These are phyloP conservation scores for Pentalonia nigronervosa DNA, from an alignment of 1,140 invertebrate genomes.

Conservation along the genomic window DNA sequence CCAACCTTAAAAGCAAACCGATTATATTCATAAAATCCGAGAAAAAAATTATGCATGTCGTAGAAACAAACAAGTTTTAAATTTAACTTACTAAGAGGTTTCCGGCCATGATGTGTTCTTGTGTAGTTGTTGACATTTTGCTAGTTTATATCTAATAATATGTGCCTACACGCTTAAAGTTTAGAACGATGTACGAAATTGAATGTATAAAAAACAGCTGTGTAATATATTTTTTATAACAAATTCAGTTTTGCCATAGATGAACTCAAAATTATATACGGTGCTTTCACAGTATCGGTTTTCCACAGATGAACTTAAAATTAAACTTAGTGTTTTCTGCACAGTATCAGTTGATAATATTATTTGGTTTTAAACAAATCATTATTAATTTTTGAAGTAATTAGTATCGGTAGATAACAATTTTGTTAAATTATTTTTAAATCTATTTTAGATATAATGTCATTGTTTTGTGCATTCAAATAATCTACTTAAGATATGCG, in stretches of 20 bases:
- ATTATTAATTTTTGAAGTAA: neutral
- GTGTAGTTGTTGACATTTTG: neutral
- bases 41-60: neutral
- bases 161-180: neutral
- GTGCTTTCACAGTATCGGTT: neutral
- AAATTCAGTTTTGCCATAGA: neutral
- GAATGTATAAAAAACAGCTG: neutral
- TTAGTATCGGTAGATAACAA: neutral
- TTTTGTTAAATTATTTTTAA: neutral
- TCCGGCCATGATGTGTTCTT: neutral
- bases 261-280: neutral
- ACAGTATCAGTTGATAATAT: neutral
- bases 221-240: neutral
- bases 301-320: neutral
- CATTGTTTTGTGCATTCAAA: neutral
- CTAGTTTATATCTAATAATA: neutral
- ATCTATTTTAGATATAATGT: too few relatives aligned
- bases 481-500: neutral
- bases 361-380: neutral
- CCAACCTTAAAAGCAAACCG: neutral
- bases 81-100: neutral
- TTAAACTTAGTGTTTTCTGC: neutral
- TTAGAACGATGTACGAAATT: neutral
- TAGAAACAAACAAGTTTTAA: neutral
- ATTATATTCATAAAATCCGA: neutral